phyloP scores from a whole-genome alignment of 2,888 invertebrate genomes.

The Zygogramma bicolorata region DNA sequence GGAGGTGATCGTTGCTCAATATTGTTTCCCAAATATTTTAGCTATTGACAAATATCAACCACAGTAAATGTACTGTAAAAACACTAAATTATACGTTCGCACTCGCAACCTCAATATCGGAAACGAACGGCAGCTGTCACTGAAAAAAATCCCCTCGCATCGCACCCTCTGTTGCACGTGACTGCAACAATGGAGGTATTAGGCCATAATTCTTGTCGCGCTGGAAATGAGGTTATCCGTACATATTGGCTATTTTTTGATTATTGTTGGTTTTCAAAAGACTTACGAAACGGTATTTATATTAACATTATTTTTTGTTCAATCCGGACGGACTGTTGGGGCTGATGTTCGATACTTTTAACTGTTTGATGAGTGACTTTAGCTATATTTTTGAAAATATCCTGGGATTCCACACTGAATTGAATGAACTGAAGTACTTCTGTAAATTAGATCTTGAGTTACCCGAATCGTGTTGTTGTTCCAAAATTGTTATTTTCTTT shows the following conservation, averaged over 20 bases:
- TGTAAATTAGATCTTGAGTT: too few species aligned
- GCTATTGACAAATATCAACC: constrained; percentile 11
- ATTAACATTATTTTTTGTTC: too few species aligned
- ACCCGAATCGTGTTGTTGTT: too few species aligned
- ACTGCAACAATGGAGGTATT: constrained; percentile 21
- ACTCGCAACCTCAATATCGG: constrained; percentile 16
- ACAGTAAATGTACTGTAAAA: constrained; percentile 12
- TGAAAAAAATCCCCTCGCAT: constrained; percentile 30
- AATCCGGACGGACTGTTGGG: too few species aligned
- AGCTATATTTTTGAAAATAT: too few species aligned
- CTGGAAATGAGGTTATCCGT: constrained; percentile 18
- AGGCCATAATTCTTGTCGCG: constrained; percentile 4
- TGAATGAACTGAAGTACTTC: too few species aligned
- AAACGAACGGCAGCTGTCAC: constrained; percentile 28
- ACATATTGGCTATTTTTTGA: constrained; percentile 23
- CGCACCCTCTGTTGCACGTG: constrained; percentile 23
- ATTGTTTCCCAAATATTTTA: not conserved
- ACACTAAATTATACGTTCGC: constrained; percentile 19
- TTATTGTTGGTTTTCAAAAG: not conserved
- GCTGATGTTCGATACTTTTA: too few species aligned
- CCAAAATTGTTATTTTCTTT: too few species aligned
- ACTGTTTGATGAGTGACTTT: too few species aligned
- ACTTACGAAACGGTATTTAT: too few species aligned
- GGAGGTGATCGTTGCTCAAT: not conserved
- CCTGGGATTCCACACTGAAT: too few species aligned